These are phyloP conservation scores for Bergia puertoricense DNA, from an alignment of 92 coral and sea anemone genomes.

Conservation along the genomic window DNA sequence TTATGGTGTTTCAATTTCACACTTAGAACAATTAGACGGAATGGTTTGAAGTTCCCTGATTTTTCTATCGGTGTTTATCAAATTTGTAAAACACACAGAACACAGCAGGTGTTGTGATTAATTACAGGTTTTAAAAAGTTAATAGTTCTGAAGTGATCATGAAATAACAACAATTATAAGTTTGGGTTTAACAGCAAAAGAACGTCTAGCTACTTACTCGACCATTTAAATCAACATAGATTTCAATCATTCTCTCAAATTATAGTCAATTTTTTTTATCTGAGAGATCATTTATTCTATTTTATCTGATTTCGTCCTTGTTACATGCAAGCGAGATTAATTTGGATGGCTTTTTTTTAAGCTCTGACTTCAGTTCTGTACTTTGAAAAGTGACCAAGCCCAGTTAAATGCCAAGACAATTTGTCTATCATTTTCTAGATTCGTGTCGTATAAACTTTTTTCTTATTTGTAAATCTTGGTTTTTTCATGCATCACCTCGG, in stretches of 20 bases:
- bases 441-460: too few relatives aligned
- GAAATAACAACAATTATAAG: not conserved
- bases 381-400: not conserved
- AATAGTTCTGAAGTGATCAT: not conserved
- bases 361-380: not conserved
- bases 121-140: not conserved
- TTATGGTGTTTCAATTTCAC: not conserved
- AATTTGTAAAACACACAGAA: not conserved
- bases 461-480: not conserved
- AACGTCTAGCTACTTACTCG: too few relatives aligned
- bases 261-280: not conserved
- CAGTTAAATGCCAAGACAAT: too few relatives aligned
- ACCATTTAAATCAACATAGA: not conserved
- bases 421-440: too few relatives aligned
- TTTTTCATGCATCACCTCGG: not conserved
- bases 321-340: not conserved
- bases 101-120: not conserved
- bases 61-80: not conserved
- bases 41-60: not conserved
- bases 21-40: not conserved
- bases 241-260: not conserved
- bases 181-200: not conserved
- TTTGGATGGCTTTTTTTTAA: not conserved
- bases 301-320: not conserved
- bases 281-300: not conserved